Evolutionary conservation across 1,140 invertebrate genomes (phyloP).

Genomic region (Ylistrum balloti): DNA sequence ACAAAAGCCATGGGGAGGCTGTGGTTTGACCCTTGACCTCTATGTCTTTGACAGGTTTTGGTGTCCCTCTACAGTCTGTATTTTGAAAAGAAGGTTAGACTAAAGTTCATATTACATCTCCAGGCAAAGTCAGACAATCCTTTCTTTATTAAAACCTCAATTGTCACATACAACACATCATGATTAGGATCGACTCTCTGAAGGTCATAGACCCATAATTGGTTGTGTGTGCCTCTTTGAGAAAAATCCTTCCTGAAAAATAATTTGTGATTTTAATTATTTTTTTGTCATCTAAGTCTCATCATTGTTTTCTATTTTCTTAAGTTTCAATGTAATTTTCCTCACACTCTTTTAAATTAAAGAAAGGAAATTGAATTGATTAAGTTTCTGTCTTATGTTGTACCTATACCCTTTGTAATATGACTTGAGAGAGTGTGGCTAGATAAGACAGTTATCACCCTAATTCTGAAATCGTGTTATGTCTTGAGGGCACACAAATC

Average conservation of each 20-base stretch:
- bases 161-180: slow-evolving; percentile 8
- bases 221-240: not conserved
- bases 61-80: not conserved
- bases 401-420: not conserved
- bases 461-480: slow-evolving; percentile 13
- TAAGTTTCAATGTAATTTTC: slow-evolving; percentile 21
- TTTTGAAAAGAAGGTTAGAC: not conserved
- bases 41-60: slow-evolving; percentile 20
- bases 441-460: not conserved
- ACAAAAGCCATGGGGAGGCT: not conserved
- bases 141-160: not conserved
- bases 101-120: slow-evolving; percentile 33
- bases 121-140: not conserved
- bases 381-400: not conserved
- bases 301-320: slow-evolving; percentile 11
- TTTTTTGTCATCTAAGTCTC: not conserved
- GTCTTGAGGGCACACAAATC: not conserved
- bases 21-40: not conserved
- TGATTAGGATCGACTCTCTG: not conserved
- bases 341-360: slow-evolving; percentile 18
- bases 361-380: slow-evolving; percentile 28
- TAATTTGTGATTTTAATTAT: not conserved
- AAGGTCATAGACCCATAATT: not conserved
- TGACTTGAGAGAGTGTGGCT: not conserved
- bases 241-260: not conserved